Conservation (phyloP, 2,797 vertebrate species). For the Peromyscus eremicus region DNA sequence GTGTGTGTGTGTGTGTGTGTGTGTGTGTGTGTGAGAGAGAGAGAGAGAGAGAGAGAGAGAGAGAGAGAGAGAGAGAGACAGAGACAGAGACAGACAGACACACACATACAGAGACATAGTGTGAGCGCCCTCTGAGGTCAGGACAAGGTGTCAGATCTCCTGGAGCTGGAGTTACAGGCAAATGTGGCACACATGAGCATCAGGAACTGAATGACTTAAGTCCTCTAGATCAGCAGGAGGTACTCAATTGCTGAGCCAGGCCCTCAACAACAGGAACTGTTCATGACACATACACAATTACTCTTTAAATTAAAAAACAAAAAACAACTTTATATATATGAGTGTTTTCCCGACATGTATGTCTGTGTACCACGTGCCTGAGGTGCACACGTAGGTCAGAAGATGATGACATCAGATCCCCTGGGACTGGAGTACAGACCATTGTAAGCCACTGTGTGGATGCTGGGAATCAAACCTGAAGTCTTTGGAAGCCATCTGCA, state of each 20-base stretch:
- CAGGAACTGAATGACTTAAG: not conserved
- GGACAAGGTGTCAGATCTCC: not conserved
- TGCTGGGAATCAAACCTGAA: not conserved
- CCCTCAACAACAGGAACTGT: not conserved
- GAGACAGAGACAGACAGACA: fast-evolving
- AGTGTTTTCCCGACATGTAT: not conserved
- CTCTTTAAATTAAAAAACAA: not conserved
- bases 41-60: too few relatives aligned
- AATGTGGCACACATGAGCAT: not conserved
- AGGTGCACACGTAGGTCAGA: not conserved
- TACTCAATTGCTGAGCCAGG: not conserved
- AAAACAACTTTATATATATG: not conserved
- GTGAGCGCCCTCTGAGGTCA: not conserved
- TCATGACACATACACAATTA: conserved; percentile 62
- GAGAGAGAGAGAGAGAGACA: not conserved
- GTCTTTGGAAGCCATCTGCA: not conserved
- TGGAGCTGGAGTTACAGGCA: not conserved
- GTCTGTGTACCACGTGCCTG: not conserved
- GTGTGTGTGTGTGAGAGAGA: too few relatives aligned
- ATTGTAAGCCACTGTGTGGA: not conserved
- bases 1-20: too few relatives aligned
- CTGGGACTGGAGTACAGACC: not conserved
- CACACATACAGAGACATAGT: not conserved
- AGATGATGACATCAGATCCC: not conserved
- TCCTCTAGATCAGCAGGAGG: not conserved